A percentile compares a stretch with the other conserved stretches of the same genome.
Conservation (phyloP, 1,140 invertebrate genomes). For the Kradibia gibbosae region DNA sequence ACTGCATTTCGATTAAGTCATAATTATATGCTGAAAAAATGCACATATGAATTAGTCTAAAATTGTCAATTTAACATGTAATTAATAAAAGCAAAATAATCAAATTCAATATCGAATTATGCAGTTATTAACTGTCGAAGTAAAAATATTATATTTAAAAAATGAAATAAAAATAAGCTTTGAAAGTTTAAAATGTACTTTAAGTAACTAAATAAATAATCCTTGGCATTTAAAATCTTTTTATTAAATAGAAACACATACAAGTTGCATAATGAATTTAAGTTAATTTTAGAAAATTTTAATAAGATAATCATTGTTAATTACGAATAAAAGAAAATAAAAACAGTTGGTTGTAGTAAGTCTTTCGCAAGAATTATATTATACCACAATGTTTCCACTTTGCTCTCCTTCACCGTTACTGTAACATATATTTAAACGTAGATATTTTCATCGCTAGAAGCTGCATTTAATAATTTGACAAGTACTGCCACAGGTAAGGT, state of each 20-base stretch:
- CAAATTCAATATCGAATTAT: too few relatives aligned
- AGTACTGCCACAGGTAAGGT: slow-evolving; percentile 36
- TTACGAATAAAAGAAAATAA: slow-evolving; percentile 22
- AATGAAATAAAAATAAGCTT: too few relatives aligned
- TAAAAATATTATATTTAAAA: too few relatives aligned
- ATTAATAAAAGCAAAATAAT: too few relatives aligned
- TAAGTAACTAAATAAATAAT: not conserved
- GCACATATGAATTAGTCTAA: too few relatives aligned
- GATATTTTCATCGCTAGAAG: slow-evolving; percentile 38
- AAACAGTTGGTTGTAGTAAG: slow-evolving; percentile 33
- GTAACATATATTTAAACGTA: slow-evolving; percentile 38
- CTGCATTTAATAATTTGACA: slow-evolving; percentile 42
- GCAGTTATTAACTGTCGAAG: too few relatives aligned
- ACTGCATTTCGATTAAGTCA: too few relatives aligned
- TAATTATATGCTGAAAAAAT: too few relatives aligned
- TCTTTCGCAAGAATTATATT: too few relatives aligned
- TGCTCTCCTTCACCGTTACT: slow-evolving; percentile 40
- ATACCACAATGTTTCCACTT: slow-evolving; percentile 17
- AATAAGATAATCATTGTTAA: slow-evolving; percentile 15
- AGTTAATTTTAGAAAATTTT: not conserved
- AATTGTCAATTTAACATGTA: too few relatives aligned
- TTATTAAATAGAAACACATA: not conserved
- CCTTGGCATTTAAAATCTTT: not conserved
- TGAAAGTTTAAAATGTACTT: not conserved
- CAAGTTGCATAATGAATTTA: not conserved